phyloP scores from a whole-genome alignment of 2,797 vertebrate genomes.

The Lepilemur septentrionalis region DNA sequence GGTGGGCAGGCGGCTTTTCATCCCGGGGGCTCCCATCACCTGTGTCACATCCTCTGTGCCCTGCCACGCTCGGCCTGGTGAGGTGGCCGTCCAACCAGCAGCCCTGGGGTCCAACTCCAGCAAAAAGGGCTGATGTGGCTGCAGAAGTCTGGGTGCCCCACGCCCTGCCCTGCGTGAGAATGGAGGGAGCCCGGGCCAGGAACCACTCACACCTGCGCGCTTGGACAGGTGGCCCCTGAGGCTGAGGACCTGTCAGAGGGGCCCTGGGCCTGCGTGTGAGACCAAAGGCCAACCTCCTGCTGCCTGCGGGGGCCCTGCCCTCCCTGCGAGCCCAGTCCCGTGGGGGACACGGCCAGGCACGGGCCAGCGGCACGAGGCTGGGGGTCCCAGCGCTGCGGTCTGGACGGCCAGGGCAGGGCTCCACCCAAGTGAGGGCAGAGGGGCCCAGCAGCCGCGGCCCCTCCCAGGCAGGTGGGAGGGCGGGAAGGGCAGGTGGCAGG shows the following conservation, averaged over 20 bases:
- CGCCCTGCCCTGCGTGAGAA: background rate
- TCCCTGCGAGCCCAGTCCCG: background rate
- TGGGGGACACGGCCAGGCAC: background rate
- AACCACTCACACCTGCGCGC: background rate
- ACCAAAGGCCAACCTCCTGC: slow-evolving; percentile 41
- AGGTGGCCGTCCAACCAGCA: background rate
- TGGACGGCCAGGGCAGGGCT: background rate
- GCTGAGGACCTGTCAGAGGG: background rate
- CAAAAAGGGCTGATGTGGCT: slow-evolving; percentile 39
- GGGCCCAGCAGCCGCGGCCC: fast-evolving
- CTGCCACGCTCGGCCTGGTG: background rate
- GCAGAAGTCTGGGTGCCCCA: background rate
- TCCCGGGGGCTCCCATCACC: slow-evolving; percentile 35
- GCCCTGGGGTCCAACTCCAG: slow-evolving; percentile 16
- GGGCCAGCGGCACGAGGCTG: background rate
- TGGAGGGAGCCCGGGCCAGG: background rate
- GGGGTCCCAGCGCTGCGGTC: background rate
- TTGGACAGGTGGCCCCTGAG: background rate
- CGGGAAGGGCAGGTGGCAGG: background rate
- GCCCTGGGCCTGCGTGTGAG: background rate
- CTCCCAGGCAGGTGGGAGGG: background rate
- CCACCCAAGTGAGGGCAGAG: fast-evolving
- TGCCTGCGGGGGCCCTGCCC: background rate
- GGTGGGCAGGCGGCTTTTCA: background rate
- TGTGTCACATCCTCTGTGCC: slow-evolving; percentile 18